Conservation (phyloP, 2,888 invertebrate species). For the Balanococcus diminutus region DNA sequence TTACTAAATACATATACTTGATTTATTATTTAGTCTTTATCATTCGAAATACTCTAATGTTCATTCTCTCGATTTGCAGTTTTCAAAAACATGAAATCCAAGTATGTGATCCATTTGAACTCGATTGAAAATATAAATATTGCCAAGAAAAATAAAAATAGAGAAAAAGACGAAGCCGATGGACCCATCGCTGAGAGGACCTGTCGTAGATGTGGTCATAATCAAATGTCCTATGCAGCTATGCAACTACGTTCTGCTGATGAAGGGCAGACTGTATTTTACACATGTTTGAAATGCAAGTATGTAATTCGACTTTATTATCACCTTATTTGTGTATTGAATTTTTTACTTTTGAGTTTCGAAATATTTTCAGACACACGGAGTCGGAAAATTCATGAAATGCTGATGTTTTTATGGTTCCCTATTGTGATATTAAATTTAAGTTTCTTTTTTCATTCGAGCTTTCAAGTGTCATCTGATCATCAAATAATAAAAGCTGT, state of each 20-base stretch:
- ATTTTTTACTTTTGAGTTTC: background rate
- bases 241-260: slow-evolving; percentile 94
- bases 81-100: slow-evolving; percentile 57
- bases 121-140: slow-evolving; percentile 59
- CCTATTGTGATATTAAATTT: background rate
- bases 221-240: slow-evolving; percentile 94
- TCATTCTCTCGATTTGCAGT: background rate
- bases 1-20: background rate
- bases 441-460: background rate
- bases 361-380: background rate
- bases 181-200: slow-evolving; percentile 81
- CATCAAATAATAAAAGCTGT: too few species aligned
- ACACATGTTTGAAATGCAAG: slow-evolving; percentile 93
- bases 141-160: slow-evolving; percentile 61
- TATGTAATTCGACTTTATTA: slow-evolving; percentile 62
- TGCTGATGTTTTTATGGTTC: background rate
- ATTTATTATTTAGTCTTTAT: slow-evolving; percentile 48
- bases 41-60: slow-evolving; percentile 45
- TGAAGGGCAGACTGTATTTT: slow-evolving; percentile 99
- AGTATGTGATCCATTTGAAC: slow-evolving; percentile 77
- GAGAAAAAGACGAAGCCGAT: slow-evolving; percentile 65
- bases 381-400: background rate
- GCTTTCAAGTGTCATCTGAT: background rate
- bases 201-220: slow-evolving; percentile 86
- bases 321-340: background rate